Conservation (phyloP, 2,797 vertebrate species). For the Microchirus variegatus region DNA sequence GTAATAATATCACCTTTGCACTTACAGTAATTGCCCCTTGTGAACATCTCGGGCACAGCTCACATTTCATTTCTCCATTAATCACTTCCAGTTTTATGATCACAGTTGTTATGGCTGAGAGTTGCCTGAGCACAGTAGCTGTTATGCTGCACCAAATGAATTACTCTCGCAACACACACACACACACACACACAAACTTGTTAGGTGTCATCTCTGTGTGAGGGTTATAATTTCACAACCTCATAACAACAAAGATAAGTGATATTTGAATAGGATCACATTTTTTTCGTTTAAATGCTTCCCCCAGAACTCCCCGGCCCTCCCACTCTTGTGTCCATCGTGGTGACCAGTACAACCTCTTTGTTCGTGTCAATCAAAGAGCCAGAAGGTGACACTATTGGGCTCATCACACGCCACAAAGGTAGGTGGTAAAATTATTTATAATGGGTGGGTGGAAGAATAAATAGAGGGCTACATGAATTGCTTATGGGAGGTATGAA, state of each 20-base stretch:
- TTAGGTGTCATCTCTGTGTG: background rate
- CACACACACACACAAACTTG: background rate
- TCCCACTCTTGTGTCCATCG: conserved; percentile 71
- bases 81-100: conserved; percentile 11
- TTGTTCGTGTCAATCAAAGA: conserved; percentile 76
- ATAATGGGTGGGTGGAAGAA: background rate
- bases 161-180: background rate
- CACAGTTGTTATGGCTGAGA: background rate
- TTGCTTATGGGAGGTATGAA: no score
- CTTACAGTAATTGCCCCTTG: conserved; percentile 15
- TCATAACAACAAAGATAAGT: background rate
- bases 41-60: conserved; percentile 24
- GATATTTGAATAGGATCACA: background rate
- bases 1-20: conserved; percentile 4
- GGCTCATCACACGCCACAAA: conserved; percentile 79
- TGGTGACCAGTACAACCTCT: conserved; percentile 76
- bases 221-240: background rate
- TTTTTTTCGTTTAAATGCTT: conserved; percentile 23
- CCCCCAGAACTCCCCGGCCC: conserved; percentile 71
- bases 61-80: conserved; percentile 30
- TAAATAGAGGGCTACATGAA: background rate
- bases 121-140: background rate
- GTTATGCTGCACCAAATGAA: background rate
- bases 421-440: conserved; percentile 52
- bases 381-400: conserved; percentile 47